Conservation (phyloP, 2,797 vertebrate species). For the Gila robusta region DNA sequence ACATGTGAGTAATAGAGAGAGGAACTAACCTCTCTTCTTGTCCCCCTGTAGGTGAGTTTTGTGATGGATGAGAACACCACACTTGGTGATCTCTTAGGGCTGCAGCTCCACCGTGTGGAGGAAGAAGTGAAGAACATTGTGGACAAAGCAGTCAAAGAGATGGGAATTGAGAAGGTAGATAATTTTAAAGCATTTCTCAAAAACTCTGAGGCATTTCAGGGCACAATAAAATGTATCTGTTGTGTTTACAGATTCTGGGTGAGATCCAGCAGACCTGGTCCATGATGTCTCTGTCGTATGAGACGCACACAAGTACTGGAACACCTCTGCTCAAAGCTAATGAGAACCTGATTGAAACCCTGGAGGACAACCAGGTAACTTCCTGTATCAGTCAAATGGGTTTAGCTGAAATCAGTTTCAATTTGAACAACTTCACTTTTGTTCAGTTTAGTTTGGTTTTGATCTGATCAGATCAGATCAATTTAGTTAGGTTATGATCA, state of each 20-base stretch:
- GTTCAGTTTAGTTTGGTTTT: neutral
- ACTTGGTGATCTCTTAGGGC: constrained; percentile 80
- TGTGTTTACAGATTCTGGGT: constrained; percentile 73
- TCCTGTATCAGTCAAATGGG: neutral
- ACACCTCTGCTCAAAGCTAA: constrained; percentile 81
- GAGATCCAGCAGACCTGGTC: constrained; percentile 82
- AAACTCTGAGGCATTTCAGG: neutral
- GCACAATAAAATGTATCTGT: neutral
- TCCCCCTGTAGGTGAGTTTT: constrained; percentile 76
- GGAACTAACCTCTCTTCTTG: neutral
- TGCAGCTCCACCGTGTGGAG: constrained; percentile 82
- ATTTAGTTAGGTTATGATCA: neutral
- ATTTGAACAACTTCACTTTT: neutral
- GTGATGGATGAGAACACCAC: constrained; percentile 81
- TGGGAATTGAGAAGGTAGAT: constrained; percentile 71
- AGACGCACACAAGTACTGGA: constrained; percentile 73
- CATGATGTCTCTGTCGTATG: constrained; percentile 78
- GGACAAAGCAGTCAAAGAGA: constrained; percentile 85
- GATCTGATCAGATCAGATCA: neutral
- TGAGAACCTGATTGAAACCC: constrained; percentile 85
- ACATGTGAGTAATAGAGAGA: neutral
- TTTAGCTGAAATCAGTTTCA: neutral
- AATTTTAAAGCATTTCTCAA: neutral
- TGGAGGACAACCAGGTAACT: constrained; percentile 82
- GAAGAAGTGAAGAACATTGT: constrained; percentile 85